Evolutionary conservation across 2,113 vertebrate species (phyloP).

Genomic region (Spea multiplicata): DNA sequence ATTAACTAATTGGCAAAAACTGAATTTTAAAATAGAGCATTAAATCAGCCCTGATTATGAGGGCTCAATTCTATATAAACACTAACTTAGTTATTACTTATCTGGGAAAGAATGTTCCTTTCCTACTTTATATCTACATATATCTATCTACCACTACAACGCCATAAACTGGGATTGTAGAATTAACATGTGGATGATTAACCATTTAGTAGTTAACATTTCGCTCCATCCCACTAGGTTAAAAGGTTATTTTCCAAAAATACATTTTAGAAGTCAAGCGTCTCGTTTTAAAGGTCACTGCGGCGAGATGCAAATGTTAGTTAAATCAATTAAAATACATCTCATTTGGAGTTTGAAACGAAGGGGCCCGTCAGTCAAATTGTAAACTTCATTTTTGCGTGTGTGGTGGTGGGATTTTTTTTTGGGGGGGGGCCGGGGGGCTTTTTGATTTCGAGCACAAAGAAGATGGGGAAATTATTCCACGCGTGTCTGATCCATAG

Average conservation of each 20-base stretch:
- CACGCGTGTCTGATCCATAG: background rate
- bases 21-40: no score
- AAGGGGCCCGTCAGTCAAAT: background rate
- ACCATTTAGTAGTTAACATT: slow-evolving; percentile 31
- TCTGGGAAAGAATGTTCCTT: no score
- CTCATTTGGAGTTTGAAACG: background rate
- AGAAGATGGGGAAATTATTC: no score
- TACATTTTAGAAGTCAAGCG: slow-evolving; percentile 34
- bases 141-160: no score
- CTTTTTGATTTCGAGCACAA: no score
- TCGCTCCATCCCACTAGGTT: slow-evolving; percentile 19
- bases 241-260: slow-evolving; percentile 24
- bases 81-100: no score
- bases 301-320: slow-evolving; percentile 36
- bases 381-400: background rate
- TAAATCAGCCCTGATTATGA: no score
- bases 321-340: slow-evolving; percentile 38
- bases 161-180: background rate
- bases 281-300: slow-evolving; percentile 39
- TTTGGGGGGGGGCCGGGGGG: no score
- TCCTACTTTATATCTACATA: no score
- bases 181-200: slow-evolving; percentile 21
- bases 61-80: no score
- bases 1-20: background rate
- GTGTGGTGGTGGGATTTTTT: background rate